These are phyloP conservation scores for Sigmodon hispidus DNA, from an alignment of 2,113 vertebrate genomes.

Conservation along the genomic window DNA sequence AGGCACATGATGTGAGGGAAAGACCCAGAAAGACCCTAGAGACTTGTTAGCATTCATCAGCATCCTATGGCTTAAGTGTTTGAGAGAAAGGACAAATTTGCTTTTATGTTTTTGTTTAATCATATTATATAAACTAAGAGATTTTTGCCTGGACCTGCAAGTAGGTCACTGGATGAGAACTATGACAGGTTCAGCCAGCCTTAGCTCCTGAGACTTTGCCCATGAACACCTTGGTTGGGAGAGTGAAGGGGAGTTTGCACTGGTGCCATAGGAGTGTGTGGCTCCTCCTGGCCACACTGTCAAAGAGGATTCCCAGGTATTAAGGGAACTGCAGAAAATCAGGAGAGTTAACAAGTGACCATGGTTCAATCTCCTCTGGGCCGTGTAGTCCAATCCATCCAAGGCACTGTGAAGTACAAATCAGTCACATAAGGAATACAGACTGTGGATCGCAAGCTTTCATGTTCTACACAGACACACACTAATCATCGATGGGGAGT, in stretches of 20 bases:
- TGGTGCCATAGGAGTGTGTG: fast-evolving
- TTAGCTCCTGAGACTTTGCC: background rate
- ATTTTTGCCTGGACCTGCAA: background rate
- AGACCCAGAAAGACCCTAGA: background rate
- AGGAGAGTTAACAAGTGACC: background rate
- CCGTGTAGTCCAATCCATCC: background rate
- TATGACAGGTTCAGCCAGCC: background rate
- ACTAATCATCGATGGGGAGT: no score
- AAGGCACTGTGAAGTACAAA: fast-evolving
- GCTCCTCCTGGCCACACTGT: background rate
- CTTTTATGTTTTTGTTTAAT: background rate
- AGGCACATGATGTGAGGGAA: background rate
- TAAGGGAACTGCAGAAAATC: background rate
- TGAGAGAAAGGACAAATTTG: background rate
- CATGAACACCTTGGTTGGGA: background rate
- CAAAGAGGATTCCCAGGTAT: background rate
- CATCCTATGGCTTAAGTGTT: background rate
- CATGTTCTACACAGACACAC: background rate
- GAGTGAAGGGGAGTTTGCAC: background rate
- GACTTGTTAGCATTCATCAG: background rate
- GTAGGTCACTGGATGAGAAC: background rate
- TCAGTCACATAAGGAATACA: no score
- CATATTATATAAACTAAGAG: background rate
- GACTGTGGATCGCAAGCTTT: background rate
- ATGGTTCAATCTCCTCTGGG: background rate